Evolutionary conservation across 1,140 invertebrate genomes (phyloP).

Genomic region (Oryctes rhinoceros): DNA sequence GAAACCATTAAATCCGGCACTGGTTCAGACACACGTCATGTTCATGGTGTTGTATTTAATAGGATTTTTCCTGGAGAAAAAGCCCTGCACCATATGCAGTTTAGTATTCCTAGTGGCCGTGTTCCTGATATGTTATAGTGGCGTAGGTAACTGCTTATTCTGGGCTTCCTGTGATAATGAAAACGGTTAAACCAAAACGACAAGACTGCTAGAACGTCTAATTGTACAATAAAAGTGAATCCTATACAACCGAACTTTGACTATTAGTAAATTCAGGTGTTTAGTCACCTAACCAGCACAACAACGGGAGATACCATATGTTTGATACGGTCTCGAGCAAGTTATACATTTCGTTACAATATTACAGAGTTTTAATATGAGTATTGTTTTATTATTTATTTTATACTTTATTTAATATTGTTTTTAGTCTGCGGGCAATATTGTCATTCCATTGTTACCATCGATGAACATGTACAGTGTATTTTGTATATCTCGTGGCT

Average conservation of each 20-base stretch:
- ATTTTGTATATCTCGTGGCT: conserved; percentile 37
- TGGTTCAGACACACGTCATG: conserved; percentile 95
- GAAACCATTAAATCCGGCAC: conserved; percentile 93
- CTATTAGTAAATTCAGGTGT: conserved; percentile 29
- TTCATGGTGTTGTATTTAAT: conserved; percentile 94
- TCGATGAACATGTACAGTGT: conserved; percentile 26
- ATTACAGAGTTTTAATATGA: conserved; percentile 29
- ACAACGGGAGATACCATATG: not conserved
- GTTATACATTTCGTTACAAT: conserved; percentile 28
- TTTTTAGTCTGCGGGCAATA: conserved; percentile 12
- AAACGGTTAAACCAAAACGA: conserved; percentile 57
- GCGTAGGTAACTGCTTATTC: conserved; percentile 92
- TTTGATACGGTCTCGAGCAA: conserved; percentile 20
- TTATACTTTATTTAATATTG: conserved; percentile 30
- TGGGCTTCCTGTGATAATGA: conserved; percentile 84
- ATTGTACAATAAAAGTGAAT: conserved; percentile 18
- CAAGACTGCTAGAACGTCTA: not conserved
- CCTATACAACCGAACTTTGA: conserved; percentile 26
- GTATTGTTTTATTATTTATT: conserved; percentile 38
- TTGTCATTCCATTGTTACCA: conserved; percentile 41
- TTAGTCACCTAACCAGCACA: conserved; percentile 10
- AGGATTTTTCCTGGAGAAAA: conserved; percentile 93
- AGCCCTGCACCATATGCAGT: conserved; percentile 96
- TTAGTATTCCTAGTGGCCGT: conserved; percentile 92
- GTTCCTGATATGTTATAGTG: conserved; percentile 94